These are phyloP conservation scores for Caerostris extrusa DNA, from an alignment of 1,140 invertebrate species.

Conservation along the genomic window DNA sequence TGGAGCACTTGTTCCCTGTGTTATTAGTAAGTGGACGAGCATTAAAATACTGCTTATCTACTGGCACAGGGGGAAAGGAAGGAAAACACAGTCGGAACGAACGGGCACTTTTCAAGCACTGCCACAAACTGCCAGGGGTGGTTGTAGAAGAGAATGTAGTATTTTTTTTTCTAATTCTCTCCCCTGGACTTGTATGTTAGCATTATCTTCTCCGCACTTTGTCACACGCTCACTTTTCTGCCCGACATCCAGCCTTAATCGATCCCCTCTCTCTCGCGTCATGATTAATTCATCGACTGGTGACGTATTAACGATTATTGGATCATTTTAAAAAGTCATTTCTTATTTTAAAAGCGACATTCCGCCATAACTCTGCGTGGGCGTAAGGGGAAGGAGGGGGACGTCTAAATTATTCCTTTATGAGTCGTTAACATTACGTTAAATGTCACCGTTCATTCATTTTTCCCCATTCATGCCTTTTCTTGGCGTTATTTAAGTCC, in stretches of 20 bases:
- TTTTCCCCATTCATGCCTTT: slow-evolving; percentile 51
- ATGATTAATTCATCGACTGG: slow-evolving; percentile 75
- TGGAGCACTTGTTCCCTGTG: slow-evolving; percentile 66
- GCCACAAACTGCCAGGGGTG: neutral
- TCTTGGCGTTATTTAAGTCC: slow-evolving; percentile 51
- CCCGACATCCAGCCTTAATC: slow-evolving; percentile 35
- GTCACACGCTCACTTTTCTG: slow-evolving; percentile 33
- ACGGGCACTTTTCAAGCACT: slow-evolving; percentile 6
- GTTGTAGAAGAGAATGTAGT: neutral
- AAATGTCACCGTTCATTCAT: slow-evolving; percentile 49
- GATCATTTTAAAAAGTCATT: slow-evolving; percentile 77
- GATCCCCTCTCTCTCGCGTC: slow-evolving; percentile 18
- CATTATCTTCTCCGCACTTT: slow-evolving; percentile 40
- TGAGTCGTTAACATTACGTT: slow-evolving; percentile 76
- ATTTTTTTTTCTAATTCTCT: neutral
- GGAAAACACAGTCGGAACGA: slow-evolving; percentile 4
- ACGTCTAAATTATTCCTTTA: slow-evolving; percentile 64
- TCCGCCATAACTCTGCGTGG: neutral
- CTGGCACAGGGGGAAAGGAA: neutral
- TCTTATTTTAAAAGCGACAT: slow-evolving; percentile 72
- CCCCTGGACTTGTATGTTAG: neutral
- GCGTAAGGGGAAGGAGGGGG: neutral
- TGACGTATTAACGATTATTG: slow-evolving; percentile 77
- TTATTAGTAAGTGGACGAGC: slow-evolving; percentile 63
- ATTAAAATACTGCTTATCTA: slow-evolving; percentile 67